Evolutionary conservation across 2,797 vertebrate genomes (phyloP).

Genomic region (Notoglanidium macrostoma): DNA sequence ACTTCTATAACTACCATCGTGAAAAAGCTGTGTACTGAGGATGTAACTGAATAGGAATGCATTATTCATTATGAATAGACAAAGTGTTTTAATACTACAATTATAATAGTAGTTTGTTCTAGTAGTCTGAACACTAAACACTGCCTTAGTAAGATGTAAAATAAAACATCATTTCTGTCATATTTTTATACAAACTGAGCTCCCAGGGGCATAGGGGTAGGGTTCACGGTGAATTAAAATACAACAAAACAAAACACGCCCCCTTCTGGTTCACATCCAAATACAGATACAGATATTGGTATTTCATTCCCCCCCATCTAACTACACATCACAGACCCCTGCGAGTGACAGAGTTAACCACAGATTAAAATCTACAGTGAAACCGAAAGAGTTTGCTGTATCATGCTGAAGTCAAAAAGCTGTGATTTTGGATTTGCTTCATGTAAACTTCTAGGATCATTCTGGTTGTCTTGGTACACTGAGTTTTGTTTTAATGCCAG

Average conservation of each 20-base stretch:
- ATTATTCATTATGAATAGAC: background rate
- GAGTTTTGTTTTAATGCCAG: background rate
- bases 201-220: background rate
- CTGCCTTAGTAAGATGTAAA: background rate
- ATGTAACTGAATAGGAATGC: background rate
- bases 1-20: background rate
- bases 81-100: background rate
- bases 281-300: background rate
- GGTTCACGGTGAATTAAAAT: background rate
- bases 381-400: background rate
- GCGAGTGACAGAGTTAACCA: background rate
- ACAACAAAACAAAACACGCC: background rate
- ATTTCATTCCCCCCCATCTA: too few species aligned
- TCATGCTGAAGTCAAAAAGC: background rate
- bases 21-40: background rate
- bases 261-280: background rate
- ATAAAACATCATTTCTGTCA: background rate
- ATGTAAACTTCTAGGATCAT: background rate
- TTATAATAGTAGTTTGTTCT: background rate
- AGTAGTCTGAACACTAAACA: background rate
- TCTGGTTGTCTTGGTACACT: rapidly evolving
- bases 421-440: background rate
- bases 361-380: background rate
- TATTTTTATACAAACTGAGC: background rate
- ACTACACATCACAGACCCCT: background rate